These are phyloP conservation scores for Eufriesea mexicana DNA, from an alignment of 1,140 invertebrate species.

Conservation along the genomic window DNA sequence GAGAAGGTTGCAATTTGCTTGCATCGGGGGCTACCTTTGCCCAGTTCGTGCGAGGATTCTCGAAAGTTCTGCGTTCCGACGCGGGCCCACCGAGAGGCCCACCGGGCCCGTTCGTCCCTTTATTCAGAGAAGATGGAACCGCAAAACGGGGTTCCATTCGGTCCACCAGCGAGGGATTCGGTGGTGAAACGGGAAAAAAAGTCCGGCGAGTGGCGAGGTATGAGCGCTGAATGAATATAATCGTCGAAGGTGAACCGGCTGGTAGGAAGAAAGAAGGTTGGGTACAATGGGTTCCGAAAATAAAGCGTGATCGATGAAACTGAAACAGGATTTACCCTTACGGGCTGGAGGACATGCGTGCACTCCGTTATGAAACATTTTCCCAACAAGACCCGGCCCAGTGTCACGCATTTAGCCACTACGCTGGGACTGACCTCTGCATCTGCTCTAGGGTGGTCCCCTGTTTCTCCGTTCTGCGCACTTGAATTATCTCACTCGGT, in stretches of 20 bases:
- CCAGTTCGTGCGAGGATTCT: neutral
- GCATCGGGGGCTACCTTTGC: neutral
- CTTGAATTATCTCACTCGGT: too few species aligned
- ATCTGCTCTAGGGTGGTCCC: too few species aligned
- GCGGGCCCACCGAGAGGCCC: too few species aligned
- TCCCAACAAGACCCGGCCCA: neutral
- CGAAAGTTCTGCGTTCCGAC: neutral
- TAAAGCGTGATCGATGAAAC: constrained; percentile 56
- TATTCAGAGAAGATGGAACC: too few species aligned
- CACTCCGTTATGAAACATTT: constrained; percentile 7
- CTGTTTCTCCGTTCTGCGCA: too few species aligned
- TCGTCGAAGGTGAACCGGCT: constrained; percentile 52
- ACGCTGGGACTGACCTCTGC: too few species aligned
- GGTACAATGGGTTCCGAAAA: constrained; percentile 51
- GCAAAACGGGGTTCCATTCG: too few species aligned
- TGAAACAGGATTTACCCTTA: constrained; percentile 44
- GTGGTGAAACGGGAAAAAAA: neutral
- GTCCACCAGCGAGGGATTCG: too few species aligned
- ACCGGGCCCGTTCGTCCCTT: too few species aligned
- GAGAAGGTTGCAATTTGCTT: neutral
- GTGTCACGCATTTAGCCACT: neutral
- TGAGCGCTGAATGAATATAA: constrained; percentile 47
- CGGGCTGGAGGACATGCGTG: constrained; percentile 5
- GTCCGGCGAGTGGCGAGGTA: constrained; percentile 4
- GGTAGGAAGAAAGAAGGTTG: constrained; percentile 49